Evolutionary conservation across 2,888 invertebrate genomes (phyloP), one percentile per base, ranked within the genome.

Genomic region (Leptinotarsa juncta): DNA sequence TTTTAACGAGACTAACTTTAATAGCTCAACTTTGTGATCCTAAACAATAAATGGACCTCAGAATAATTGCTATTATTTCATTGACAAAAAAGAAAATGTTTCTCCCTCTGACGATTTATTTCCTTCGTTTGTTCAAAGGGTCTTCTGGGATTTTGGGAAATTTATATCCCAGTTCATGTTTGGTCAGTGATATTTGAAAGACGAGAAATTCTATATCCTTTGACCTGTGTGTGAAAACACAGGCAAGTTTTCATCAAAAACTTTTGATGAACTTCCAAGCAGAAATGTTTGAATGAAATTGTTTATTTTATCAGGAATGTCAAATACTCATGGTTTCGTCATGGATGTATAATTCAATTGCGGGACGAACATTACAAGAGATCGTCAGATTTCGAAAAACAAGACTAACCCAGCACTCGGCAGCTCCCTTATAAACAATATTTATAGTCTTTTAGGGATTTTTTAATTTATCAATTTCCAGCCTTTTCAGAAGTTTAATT

Each of bases 21-120:
- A 80, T 81, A 78, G 78, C 74, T 71, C 74, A 78, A 80, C 69
- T 79, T 80, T 81, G 60, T 65, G 67, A 71, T 68, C 55, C 67
- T 74, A 74, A 77, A 78, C 78, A 78, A 75, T 72, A 74, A 76
- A 76, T 72, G 62, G 71, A 71, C 72, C 50, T 57, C 69, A 50
- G 69, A 69, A 69, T 83, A 84, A 84, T 84, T 84, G 82, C 68
- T 73, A 65, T 73, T 84, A 70, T 65, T 65, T 65, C n/a, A 32
- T 67, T 62, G 62, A 62, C 62, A 62, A 62, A 62, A 51, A 62
- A 62, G 62, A 62, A 18, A 62, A 62, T 62, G 62, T n/a, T 62
- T 67, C 20, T 65, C n/a, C 20, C 32, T 67, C 51, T 51, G 49
- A 42, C 67, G 23, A 67, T 23, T 67, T 50, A 67, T 67, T 18